Conservation (phyloP, 1,140 invertebrate species). For the Drosophila tropicalis region DNA sequence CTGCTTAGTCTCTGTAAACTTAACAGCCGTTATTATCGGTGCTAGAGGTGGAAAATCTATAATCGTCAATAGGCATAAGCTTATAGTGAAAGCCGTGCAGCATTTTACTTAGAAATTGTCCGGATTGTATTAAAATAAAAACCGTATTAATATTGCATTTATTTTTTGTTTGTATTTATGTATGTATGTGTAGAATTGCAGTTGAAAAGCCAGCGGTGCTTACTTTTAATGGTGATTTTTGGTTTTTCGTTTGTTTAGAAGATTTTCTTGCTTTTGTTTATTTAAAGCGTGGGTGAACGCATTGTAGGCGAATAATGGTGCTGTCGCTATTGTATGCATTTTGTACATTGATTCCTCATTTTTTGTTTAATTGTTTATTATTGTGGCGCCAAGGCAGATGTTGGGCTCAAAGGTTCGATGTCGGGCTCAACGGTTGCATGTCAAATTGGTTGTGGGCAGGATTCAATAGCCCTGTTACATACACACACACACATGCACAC, state of each 20-base stretch:
- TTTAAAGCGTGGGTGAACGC: conserved; percentile 73
- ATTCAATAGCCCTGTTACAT: conserved; percentile 68
- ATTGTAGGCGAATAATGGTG: conserved; percentile 69
- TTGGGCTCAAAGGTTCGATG: conserved; percentile 35
- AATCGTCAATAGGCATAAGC: not conserved
- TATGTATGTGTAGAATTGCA: conserved; percentile 31
- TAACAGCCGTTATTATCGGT: conserved; percentile 4
- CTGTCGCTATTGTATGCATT: conserved; percentile 46
- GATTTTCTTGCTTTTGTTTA: conserved; percentile 35
- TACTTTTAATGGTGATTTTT: conserved; percentile 58
- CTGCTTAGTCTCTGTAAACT: not conserved
- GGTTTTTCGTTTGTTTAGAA: conserved; percentile 39
- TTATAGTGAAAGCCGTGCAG: too few species aligned
- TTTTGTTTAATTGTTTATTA: not conserved
- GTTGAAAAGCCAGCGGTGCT: conserved; percentile 47
- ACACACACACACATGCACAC: conserved; percentile 30
- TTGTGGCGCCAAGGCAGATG: not conserved
- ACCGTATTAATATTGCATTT: conserved; percentile 8
- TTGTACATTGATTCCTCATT: not conserved
- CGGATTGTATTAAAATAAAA: not conserved
- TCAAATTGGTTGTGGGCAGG: not conserved
- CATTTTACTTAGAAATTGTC: too few species aligned
- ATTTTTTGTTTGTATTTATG: not conserved
- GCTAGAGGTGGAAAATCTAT: not conserved
- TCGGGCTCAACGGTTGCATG: not conserved